These are phyloP conservation scores for Leptodactylus fallax DNA, from an alignment of 2,797 vertebrate genomes.

Conservation along the genomic window DNA sequence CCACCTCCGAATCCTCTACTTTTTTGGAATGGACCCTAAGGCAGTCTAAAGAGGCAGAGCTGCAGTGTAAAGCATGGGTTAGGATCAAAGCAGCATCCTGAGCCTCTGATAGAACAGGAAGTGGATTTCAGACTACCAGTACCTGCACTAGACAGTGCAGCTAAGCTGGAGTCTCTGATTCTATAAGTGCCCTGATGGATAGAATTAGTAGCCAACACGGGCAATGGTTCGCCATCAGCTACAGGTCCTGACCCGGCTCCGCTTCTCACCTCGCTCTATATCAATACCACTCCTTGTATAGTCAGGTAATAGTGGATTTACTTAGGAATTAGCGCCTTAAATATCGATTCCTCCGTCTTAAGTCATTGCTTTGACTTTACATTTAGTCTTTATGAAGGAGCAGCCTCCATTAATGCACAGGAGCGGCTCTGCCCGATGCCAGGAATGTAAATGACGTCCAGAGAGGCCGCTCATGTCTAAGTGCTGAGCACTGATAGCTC, in stretches of 20 bases:
- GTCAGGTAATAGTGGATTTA: background rate
- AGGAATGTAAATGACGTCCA: background rate
- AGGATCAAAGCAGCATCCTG: background rate
- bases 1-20: no score
- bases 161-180: background rate
- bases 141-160: background rate
- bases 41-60: background rate
- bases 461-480: conserved; percentile 26
- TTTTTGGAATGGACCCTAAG: background rate
- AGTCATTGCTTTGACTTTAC: background rate
- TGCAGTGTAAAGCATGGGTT: background rate
- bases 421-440: background rate
- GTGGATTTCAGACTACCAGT: background rate
- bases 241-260: no score
- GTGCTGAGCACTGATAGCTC: background rate
- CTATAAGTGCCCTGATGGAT: no score
- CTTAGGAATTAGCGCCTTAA: background rate
- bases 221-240: no score
- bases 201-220: no score
- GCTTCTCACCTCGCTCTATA: no score
- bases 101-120: background rate
- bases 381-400: background rate
- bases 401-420: background rate
- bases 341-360: background rate
- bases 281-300: background rate